These are phyloP conservation scores for Lasioglossum albipes DNA, from an alignment of 1,140 invertebrate genomes.

Conservation along the genomic window DNA sequence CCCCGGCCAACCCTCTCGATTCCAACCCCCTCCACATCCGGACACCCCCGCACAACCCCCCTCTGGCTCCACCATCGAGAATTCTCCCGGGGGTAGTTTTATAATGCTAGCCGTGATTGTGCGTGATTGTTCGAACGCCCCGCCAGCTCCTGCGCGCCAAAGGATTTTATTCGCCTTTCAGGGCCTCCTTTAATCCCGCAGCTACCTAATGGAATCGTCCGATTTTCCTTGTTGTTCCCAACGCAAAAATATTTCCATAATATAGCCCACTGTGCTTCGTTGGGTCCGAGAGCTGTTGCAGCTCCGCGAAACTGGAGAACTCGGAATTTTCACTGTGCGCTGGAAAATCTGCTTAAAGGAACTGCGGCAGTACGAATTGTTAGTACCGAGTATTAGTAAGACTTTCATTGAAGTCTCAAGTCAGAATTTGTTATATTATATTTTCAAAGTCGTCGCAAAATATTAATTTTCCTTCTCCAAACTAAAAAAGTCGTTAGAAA, in stretches of 20 bases:
- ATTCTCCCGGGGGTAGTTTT: constrained; percentile 74
- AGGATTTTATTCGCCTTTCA: constrained; percentile 33
- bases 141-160: constrained; percentile 30
- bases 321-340: too few relatives aligned
- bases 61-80: constrained; percentile 17
- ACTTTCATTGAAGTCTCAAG: too few relatives aligned
- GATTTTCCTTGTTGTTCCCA: not conserved
- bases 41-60: not conserved
- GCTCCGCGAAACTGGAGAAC: too few relatives aligned
- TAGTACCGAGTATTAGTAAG: too few relatives aligned
- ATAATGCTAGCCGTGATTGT: constrained; percentile 75
- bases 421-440: too few relatives aligned
- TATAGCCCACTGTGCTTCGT: too few relatives aligned
- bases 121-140: constrained; percentile 69
- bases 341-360: too few relatives aligned
- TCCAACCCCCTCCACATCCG: not conserved
- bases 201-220: not conserved
- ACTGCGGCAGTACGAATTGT: too few relatives aligned
- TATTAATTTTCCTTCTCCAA: too few relatives aligned
- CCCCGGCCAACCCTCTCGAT: constrained; percentile 42
- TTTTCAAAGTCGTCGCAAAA: too few relatives aligned
- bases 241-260: not conserved
- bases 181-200: constrained; percentile 28
- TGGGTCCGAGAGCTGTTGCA: too few relatives aligned
- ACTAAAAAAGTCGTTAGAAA: too few relatives aligned